Conservation (phyloP, 2,888 invertebrate genomes). For the Aelia acuminata region DNA sequence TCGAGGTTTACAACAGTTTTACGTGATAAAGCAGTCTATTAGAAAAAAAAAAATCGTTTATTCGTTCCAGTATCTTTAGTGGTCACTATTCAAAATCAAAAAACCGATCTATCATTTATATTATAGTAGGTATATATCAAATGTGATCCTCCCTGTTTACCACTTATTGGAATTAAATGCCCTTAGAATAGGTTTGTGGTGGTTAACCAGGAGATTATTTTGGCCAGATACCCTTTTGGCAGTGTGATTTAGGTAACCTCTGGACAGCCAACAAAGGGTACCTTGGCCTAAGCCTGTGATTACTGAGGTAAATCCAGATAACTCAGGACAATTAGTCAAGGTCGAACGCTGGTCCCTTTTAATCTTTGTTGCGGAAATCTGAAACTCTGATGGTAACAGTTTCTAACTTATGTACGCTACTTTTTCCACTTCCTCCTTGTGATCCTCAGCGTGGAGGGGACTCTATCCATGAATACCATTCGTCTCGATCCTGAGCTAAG, state of each 20-base stretch:
- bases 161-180: background rate
- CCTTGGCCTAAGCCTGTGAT: background rate
- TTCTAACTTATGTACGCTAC: background rate
- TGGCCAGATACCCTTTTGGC: background rate
- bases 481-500: too few relatives aligned
- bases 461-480: too few relatives aligned
- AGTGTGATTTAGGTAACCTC: background rate
- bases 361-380: background rate
- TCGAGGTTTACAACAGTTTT: too few relatives aligned
- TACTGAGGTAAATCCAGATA: background rate
- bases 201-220: background rate
- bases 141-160: too few relatives aligned
- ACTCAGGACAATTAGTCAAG: background rate
- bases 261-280: background rate
- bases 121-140: too few relatives aligned
- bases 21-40: too few relatives aligned
- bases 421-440: too few relatives aligned
- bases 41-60: too few relatives aligned
- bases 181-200: background rate
- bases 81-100: too few relatives aligned
- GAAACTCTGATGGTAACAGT: background rate
- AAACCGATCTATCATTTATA: too few relatives aligned
- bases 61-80: too few relatives aligned
- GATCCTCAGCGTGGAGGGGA: too few relatives aligned
- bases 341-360: background rate